A percentile compares a stretch with the other conserved stretches of the same genome.
These are phyloP conservation scores for Stomatorhinus walkeri DNA, from an alignment of 2,797 vertebrate species.

Conservation along the genomic window DNA sequence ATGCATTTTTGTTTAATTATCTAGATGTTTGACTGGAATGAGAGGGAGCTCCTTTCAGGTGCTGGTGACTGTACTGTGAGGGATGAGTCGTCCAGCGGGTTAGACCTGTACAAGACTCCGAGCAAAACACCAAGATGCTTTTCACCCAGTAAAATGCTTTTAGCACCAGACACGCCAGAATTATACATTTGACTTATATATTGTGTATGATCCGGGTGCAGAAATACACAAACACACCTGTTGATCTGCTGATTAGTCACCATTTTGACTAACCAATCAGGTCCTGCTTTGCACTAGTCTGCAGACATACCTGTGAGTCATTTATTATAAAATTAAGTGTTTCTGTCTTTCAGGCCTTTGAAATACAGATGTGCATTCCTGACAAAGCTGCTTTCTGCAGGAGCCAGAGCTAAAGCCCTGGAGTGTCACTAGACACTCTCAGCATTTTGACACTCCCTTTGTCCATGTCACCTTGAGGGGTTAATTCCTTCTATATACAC, in stretches of 20 bases:
- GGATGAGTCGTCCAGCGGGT: neutral
- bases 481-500: neutral
- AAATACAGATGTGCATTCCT: neutral
- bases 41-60: neutral
- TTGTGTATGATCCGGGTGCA: neutral
- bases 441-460: neutral
- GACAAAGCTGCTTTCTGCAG: neutral
- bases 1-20: neutral
- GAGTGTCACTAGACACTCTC: neutral
- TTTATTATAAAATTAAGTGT: neutral
- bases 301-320: conserved; percentile 7
- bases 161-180: neutral
- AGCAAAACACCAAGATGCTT: neutral
- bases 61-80: neutral
- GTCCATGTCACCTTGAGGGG: neutral
- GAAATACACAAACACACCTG: neutral
- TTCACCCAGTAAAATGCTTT: neutral
- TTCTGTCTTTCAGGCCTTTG: neutral
- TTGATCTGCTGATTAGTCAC: neutral
- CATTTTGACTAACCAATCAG: neutral
- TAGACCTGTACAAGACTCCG: neutral
- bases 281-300: neutral
- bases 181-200: neutral
- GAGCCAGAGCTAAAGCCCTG: neutral
- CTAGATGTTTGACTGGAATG: neutral